Percentiles rank a stretch among this genome's conserved stretches.
These are phyloP conservation scores for Sphyrna mokarran DNA, from an alignment of 2,113 vertebrate species.

Conservation along the genomic window DNA sequence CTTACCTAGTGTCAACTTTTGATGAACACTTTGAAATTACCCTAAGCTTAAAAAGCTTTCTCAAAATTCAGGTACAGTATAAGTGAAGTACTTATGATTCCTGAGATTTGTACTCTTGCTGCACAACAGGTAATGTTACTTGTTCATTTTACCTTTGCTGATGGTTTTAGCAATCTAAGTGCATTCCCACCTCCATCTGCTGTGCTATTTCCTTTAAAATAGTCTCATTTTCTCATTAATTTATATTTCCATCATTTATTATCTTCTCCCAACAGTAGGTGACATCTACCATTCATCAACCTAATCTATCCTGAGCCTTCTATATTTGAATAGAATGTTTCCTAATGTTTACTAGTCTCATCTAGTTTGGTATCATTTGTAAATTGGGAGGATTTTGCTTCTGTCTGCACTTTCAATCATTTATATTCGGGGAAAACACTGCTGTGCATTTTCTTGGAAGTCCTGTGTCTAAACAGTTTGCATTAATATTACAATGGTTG, in stretches of 20 bases:
- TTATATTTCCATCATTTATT: not conserved
- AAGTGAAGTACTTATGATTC: not conserved
- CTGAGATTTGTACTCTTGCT: not conserved
- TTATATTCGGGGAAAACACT: not conserved
- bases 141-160: not conserved
- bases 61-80: too few relatives aligned
- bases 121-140: not conserved
- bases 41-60: not conserved
- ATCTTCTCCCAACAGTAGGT: not conserved
- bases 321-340: not conserved
- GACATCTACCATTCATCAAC: not conserved
- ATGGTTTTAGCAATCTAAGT: not conserved
- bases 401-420: not conserved
- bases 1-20: not conserved
- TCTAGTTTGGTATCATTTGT: not conserved
- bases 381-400: not conserved
- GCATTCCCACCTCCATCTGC: not conserved
- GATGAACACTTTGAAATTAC: not conserved
- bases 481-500: not conserved
- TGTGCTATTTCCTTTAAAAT: not conserved
- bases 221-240: not conserved
- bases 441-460: not conserved
- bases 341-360: not conserved
- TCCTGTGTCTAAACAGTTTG: not conserved
- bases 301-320: not conserved